A percentile compares a stretch with the other conserved stretches of the same genome.
Conservation (phyloP, 2,888 invertebrate species). For the Leptopilina myrica region DNA sequence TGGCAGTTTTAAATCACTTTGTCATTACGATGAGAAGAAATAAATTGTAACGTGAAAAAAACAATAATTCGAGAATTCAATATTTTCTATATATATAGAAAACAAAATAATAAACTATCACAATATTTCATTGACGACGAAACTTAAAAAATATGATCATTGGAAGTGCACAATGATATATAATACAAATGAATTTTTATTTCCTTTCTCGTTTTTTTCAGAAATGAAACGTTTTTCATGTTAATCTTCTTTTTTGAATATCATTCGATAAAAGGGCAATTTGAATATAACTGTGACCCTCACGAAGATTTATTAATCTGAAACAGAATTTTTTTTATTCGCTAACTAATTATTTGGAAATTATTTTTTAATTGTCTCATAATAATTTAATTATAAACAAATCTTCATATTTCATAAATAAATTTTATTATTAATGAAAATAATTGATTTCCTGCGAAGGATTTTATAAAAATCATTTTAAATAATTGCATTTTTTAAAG, state of each 20-base stretch:
- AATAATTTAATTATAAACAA: too few relatives aligned
- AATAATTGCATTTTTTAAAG: too few relatives aligned
- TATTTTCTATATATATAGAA: neutral
- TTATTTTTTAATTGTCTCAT: neutral
- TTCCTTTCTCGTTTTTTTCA: neutral
- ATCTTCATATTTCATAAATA: too few relatives aligned
- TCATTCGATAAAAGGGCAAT: conserved; percentile 65
- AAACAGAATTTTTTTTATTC: conserved; percentile 44
- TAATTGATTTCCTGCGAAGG: too few relatives aligned
- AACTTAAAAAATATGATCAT: conserved; percentile 33
- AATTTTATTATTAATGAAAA: too few relatives aligned
- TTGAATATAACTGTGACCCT: conserved; percentile 72
- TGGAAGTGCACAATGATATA: conserved; percentile 24
- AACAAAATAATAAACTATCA: conserved; percentile 18
- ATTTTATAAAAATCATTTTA: too few relatives aligned
- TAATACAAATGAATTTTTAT: conserved; percentile 32
- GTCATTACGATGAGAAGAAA: conserved; percentile 11
- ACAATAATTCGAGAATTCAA: conserved; percentile 20
- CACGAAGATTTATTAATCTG: conserved; percentile 69
- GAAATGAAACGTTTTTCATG: conserved; percentile 9
- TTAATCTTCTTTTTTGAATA: conserved; percentile 56
- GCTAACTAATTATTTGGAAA: conserved; percentile 3
- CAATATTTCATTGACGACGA: conserved; percentile 25
- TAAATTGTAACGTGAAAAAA: conserved; percentile 30
- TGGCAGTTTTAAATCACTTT: conserved; percentile 40